Evolutionary conservation across 1,140 invertebrate genomes (phyloP), one percentile per base, ranked within the genome.

Genomic region (Ylistrum balloti): DNA sequence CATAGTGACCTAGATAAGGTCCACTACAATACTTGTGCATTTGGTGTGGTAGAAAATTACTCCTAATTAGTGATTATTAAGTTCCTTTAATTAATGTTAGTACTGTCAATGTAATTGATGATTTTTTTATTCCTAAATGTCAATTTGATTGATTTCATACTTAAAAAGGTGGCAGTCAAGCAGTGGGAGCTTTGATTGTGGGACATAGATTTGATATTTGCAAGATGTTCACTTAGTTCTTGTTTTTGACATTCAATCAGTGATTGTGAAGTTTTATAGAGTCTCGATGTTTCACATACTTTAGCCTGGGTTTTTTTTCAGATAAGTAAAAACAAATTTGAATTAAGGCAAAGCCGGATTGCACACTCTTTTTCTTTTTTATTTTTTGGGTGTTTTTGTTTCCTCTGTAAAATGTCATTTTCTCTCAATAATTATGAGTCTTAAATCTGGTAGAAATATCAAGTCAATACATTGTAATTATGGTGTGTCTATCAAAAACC

Each of bases 51-150:
- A 74, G 22, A 28, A n/a, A 28, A 28, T 5, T 3, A 28, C 56
- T 74, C n/a, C 56, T 74, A 74, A 74, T 74, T 74, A 74, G 56
- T 74, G 1, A 74, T 74, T 28, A 74, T 28, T 74, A 74, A 28
- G 22, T 74, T 28, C n/a, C 5, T 28, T 74, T 11, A 28, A 74
- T 28, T n/a, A 22, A 17, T n/a, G n/a, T n/a, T n/a, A n/a, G n/a
- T n/a, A n/a, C n/a, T n/a, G 35, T 5, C 35, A 13, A 38, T 7
- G 13, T 38, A 38, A 5, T 13, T 13, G 35, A 38, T 7, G 9
- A 28, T 74, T 74, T 74, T n/a, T 74, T 74, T 7, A 28, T n/a
- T 74, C 5, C 1, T 22, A 74, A 74, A 28, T 74, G n/a, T 74
- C 56, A 28, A 28, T 74, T 28, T 74, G 56, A 74, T 74, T 74